Evolutionary conservation across 2,797 vertebrate genomes (phyloP).

Genomic region (Agapornis canus): DNA sequence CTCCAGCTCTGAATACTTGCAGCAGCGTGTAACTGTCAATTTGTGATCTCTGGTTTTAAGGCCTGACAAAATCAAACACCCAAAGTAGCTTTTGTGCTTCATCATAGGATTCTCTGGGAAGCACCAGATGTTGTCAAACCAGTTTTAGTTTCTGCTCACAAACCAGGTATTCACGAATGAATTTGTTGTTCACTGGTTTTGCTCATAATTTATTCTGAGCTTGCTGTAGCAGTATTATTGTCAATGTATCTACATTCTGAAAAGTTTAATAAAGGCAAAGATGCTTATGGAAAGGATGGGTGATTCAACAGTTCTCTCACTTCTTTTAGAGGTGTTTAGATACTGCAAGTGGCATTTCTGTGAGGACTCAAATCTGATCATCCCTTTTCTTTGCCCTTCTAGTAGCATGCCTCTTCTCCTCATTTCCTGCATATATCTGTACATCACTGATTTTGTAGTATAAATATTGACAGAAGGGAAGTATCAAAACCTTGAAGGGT

Average conservation of each 20-base stretch:
- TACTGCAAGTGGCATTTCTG: not conserved
- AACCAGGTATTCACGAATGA: not conserved
- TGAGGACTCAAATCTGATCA: not conserved
- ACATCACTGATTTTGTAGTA: not conserved
- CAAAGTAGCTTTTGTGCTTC: not conserved
- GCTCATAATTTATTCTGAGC: slow-evolving; percentile 9
- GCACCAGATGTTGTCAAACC: not conserved
- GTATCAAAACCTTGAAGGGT: not conserved
- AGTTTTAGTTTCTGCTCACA: not conserved
- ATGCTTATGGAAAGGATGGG: not conserved
- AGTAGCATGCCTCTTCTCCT: not conserved
- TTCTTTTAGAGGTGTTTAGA: not conserved
- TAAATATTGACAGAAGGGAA: slow-evolving; percentile 6
- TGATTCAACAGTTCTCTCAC: not conserved
- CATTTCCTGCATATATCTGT: not conserved
- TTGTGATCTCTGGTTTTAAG: not conserved
- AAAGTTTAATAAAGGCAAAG: not conserved
- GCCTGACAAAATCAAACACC: not conserved
- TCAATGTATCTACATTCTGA: not conserved
- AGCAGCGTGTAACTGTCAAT: not conserved
- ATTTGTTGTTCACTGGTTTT: not conserved
- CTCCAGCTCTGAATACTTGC: not conserved
- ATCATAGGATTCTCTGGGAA: not conserved
- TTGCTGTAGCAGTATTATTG: not conserved
- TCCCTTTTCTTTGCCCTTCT: not conserved